Conservation (phyloP, 2,113 vertebrate genomes). For the Notothenia coriiceps region DNA sequence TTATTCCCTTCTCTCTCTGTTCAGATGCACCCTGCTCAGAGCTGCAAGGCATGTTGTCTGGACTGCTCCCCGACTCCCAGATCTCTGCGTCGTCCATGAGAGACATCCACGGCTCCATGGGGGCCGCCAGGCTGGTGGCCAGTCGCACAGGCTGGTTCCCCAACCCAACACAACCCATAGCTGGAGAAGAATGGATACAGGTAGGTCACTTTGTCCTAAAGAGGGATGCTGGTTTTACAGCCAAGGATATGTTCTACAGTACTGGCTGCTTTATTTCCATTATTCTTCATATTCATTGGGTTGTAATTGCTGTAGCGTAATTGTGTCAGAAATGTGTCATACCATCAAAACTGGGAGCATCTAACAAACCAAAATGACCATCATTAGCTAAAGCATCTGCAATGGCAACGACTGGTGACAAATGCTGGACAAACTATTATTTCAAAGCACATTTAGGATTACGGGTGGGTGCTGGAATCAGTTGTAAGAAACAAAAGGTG, state of each 20-base stretch:
- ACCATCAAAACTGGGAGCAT: not conserved
- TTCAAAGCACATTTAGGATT: not conserved
- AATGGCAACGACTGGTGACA: not conserved
- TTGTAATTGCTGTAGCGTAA: not conserved
- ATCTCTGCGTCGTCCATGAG: slow-evolving; percentile 94
- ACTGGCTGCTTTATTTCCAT: not conserved
- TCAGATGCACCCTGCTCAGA: slow-evolving; percentile 94
- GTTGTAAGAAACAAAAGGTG: not conserved
- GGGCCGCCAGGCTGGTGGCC: slow-evolving; percentile 93
- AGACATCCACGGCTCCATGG: slow-evolving; percentile 94
- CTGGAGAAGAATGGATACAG: slow-evolving; percentile 96
- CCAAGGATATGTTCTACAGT: no score
- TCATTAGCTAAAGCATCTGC: not conserved
- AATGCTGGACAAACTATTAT: not conserved
- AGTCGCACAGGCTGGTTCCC: slow-evolving; percentile 97
- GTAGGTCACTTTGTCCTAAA: slow-evolving; percentile 12
- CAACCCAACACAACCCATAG: slow-evolving; percentile 89
- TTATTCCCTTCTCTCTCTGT: not conserved
- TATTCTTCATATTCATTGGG: not conserved
- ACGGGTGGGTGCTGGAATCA: not conserved
- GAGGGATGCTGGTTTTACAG: not conserved
- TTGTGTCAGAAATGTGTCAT: not conserved
- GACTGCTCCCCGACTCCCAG: slow-evolving; percentile 93
- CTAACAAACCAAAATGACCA: not conserved
- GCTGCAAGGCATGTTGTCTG: slow-evolving; percentile 96